phyloP scores from a whole-genome alignment of 2,113 vertebrate genomes.

The Hippocampus zosterae region DNA sequence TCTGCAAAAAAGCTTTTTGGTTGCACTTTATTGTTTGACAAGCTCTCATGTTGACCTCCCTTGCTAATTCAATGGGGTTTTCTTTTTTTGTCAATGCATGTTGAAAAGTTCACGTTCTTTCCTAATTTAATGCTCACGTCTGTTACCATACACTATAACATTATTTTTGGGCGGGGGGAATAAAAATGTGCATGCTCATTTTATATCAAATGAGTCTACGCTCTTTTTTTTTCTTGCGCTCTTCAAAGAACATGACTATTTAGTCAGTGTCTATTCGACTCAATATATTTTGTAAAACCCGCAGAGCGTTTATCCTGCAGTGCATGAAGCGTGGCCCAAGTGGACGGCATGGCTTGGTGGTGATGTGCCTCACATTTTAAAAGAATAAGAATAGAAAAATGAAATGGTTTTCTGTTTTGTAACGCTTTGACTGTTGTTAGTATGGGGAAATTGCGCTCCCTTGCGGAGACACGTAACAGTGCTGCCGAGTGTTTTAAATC shows the following conservation, averaged over 20 bases:
- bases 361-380: too few species aligned
- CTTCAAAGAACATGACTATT: not conserved
- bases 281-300: not conserved
- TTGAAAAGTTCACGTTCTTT: not conserved
- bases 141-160: conserved; percentile 18
- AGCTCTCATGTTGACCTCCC: not conserved
- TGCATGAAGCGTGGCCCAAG: too few species aligned
- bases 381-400: too few species aligned
- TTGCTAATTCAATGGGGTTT: not conserved
- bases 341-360: too few species aligned
- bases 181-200: not conserved
- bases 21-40: not conserved
- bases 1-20: not conserved
- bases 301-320: too few species aligned
- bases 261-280: not conserved
- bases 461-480: too few species aligned
- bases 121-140: conserved; percentile 3
- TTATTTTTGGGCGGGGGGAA: conserved; percentile 19
- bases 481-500: too few species aligned
- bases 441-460: too few species aligned
- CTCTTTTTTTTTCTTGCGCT: not conserved
- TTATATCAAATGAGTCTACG: not conserved
- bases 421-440: too few species aligned
- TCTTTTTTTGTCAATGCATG: not conserved
- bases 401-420: too few species aligned